Conservation (phyloP, 2,113 vertebrate genomes). For the Centropristis striata region DNA sequence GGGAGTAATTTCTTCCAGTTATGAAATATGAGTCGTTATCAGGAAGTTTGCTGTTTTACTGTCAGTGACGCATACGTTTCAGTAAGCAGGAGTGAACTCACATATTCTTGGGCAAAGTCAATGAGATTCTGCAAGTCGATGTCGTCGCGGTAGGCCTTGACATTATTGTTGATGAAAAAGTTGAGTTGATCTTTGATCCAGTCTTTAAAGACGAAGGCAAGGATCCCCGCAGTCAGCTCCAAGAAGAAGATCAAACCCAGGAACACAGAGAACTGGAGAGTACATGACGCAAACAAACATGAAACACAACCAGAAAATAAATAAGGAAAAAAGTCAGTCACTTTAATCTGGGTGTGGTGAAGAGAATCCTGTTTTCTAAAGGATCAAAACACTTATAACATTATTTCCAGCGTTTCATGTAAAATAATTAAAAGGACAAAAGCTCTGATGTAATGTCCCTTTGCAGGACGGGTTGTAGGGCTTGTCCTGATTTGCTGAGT, state of each 20-base stretch:
- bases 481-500: conserved; percentile 52
- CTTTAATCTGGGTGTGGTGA: conserved; percentile 12
- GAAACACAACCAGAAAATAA: conserved; percentile 41
- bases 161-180: conserved; percentile 94
- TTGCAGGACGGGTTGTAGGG: not conserved
- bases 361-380: conserved; percentile 2
- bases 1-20: not conserved
- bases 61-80: not conserved
- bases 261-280: conserved; percentile 92
- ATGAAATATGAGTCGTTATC: not conserved
- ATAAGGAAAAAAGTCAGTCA: not conserved
- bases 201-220: conserved; percentile 94
- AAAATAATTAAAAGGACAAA: conserved; percentile 12
- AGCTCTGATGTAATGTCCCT: conserved; percentile 32
- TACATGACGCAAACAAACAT: conserved; percentile 19
- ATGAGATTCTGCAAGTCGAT: conserved; percentile 96
- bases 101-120: conserved; percentile 95
- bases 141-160: conserved; percentile 94
- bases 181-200: conserved; percentile 97
- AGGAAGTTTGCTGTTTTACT: not conserved
- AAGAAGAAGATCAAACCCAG: conserved; percentile 95
- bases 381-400: not conserved
- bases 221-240: conserved; percentile 92
- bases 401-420: not conserved
- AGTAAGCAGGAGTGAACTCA: conserved; percentile 79